Conservation (phyloP, 2,888 invertebrate genomes). For the Ormyrus labotus region DNA sequence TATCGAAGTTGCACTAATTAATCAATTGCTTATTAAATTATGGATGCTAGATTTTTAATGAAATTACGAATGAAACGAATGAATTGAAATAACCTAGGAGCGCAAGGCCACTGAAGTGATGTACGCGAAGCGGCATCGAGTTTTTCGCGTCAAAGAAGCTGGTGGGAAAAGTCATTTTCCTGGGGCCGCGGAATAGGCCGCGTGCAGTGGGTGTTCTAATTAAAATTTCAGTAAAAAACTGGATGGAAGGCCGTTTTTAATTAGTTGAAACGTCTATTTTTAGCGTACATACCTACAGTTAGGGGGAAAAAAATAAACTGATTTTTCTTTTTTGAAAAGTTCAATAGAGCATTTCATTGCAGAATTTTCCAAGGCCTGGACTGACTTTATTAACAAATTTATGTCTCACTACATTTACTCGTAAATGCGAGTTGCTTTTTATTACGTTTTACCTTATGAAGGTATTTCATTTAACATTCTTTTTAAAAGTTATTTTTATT, state of each 20-base stretch:
- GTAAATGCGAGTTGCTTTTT: not conserved
- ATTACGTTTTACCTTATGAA: not conserved
- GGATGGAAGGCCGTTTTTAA: constrained; percentile 4
- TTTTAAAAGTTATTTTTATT: no score
- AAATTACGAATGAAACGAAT: constrained; percentile 13
- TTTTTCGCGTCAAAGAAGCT: constrained; percentile 25
- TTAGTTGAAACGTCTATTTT: constrained; percentile 28
- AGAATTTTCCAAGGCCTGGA: not conserved
- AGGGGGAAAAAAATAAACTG: no score
- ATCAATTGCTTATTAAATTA: no score
- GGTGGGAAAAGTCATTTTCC: no score
- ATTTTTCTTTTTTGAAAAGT: not conserved
- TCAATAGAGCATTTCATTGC: not conserved
- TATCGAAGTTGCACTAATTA: no score
- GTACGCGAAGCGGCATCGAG: no score
- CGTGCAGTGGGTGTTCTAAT: constrained; percentile 6
- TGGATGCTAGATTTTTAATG: not conserved
- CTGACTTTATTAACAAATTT: not conserved
- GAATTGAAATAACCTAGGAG: not conserved
- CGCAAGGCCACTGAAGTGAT: no score
- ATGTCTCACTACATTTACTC: not conserved
- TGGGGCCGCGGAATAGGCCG: no score
- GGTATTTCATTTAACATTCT: no score
- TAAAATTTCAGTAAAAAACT: constrained; percentile 23
- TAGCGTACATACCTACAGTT: no score